phyloP scores from a whole-genome alignment of 2,797 vertebrate genomes.

The Bufotes viridis region DNA sequence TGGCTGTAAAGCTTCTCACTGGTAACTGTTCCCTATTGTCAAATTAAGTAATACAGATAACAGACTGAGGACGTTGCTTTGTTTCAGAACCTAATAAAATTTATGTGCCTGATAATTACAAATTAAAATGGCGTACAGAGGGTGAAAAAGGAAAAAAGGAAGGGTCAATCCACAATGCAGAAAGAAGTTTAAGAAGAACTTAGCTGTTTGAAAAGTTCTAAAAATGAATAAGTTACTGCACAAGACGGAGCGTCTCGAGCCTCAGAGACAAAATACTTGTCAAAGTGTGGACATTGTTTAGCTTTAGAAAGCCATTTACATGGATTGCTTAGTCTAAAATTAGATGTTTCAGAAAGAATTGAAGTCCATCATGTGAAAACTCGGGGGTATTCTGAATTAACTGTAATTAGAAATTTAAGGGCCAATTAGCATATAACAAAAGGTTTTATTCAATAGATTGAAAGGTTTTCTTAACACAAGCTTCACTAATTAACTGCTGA shows the following conservation, averaged over 20 bases:
- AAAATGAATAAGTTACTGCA: slow-evolving; percentile 19
- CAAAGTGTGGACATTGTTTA: slow-evolving; percentile 12
- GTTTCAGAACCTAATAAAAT: slow-evolving; percentile 54
- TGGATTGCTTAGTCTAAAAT: slow-evolving; percentile 23
- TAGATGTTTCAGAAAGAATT: slow-evolving; percentile 24
- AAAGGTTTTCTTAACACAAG: slow-evolving; percentile 15
- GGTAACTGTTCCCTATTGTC: slow-evolving; percentile 37
- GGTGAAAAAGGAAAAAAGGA: slow-evolving; percentile 30
- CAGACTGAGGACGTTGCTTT: slow-evolving; percentile 31
- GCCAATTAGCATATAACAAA: neutral
- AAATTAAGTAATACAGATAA: slow-evolving; percentile 52
- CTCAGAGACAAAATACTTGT: slow-evolving; percentile 6
- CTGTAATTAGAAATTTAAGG: neutral
- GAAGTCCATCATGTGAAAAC: slow-evolving; percentile 5
- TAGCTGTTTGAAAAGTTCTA: slow-evolving; percentile 19
- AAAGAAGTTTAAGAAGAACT: slow-evolving; percentile 25
- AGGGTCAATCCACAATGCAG: neutral
- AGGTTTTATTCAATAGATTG: neutral
- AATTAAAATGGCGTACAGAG: slow-evolving; percentile 34
- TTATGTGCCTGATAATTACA: slow-evolving; percentile 43
- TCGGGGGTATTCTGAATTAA: neutral
- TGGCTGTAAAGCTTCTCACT: slow-evolving; percentile 2
- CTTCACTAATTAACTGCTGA: neutral
- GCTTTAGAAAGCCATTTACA: neutral
- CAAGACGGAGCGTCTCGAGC: neutral